Percentiles rank a stretch among this genome's conserved stretches.
phyloP scores from a whole-genome alignment of 2,888 invertebrate genomes.

The Hirtodrosophila histrioides region DNA sequence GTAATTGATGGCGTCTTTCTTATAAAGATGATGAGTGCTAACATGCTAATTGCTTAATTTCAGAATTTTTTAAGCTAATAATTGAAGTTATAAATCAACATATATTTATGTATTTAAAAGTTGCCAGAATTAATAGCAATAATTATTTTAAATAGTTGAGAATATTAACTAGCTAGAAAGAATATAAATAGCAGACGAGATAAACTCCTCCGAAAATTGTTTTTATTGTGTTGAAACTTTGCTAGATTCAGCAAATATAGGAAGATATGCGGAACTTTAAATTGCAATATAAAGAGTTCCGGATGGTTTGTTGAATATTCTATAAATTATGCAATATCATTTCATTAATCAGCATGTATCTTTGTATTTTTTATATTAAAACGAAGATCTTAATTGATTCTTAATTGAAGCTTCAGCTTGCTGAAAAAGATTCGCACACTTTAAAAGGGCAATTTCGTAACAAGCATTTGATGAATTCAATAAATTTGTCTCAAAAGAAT shows the following conservation, averaged over 20 bases:
- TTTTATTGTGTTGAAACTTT: no score
- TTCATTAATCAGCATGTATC: conserved; percentile 14
- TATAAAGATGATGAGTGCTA: no score
- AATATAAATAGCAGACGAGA: no score
- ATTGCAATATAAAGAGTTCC: conserved; percentile 21
- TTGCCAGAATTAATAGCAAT: conserved; percentile 7
- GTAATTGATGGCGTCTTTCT: conserved; percentile 16
- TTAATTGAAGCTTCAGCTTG: not conserved
- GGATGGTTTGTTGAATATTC: conserved; percentile 15
- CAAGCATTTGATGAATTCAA: no score
- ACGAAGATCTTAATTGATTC: conserved; percentile 4
- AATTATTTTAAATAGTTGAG: conserved; percentile 12
- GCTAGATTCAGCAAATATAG: not conserved
- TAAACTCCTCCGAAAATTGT: no score
- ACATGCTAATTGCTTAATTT: conserved; percentile 25
- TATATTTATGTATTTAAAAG: conserved; percentile 6
- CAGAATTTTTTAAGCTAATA: not conserved
- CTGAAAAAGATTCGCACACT: no score
- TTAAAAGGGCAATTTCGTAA: no score
- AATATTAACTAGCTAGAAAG: not conserved
- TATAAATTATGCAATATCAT: conserved; percentile 44
- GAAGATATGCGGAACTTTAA: conserved; percentile 23
- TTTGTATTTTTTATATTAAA: not conserved
- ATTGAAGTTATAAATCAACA: conserved; percentile 40
- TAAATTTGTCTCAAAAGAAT: no score